Evolutionary conservation across 2,113 vertebrate species (phyloP).

Genomic region (Platycercus adscitus): DNA sequence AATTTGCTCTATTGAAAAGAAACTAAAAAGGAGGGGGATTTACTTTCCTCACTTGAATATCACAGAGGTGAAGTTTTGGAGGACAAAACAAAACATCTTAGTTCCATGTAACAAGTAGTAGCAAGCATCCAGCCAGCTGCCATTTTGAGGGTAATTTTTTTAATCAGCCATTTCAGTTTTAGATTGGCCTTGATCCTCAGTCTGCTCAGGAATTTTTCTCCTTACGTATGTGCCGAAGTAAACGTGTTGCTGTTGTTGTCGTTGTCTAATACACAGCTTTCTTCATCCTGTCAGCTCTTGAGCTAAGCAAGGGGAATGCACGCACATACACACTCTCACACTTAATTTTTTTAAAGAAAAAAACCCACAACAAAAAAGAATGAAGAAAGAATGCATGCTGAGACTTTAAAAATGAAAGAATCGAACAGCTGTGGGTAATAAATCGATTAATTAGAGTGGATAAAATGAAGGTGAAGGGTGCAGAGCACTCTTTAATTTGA

Average conservation of each 20-base stretch:
- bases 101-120: constrained; percentile 13
- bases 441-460: constrained; percentile 56
- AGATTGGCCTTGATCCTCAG: constrained; percentile 42
- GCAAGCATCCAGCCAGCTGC: constrained; percentile 54
- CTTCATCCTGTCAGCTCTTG: constrained; percentile 33
- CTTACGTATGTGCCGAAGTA: constrained; percentile 23
- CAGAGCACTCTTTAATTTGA: constrained; percentile 51
- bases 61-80: constrained; percentile 24
- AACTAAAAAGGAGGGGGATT: background rate
- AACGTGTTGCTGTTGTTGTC: background rate
- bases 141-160: constrained; percentile 70
- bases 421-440: constrained; percentile 29
- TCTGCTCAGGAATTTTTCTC: constrained; percentile 29
- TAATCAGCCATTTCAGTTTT: constrained; percentile 63
- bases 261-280: constrained; percentile 4
- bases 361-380: background rate
- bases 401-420: constrained; percentile 36
- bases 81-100: constrained; percentile 31
- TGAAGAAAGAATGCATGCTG: background rate
- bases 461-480: constrained; percentile 59
- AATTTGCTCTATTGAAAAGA: constrained; percentile 11
- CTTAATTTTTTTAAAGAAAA: background rate
- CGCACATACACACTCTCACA: background rate
- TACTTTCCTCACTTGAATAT: constrained; percentile 31
- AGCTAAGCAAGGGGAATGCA: constrained; percentile 2